Conservation (phyloP, 2,888 invertebrate species). For the Leucophenga montana region DNA sequence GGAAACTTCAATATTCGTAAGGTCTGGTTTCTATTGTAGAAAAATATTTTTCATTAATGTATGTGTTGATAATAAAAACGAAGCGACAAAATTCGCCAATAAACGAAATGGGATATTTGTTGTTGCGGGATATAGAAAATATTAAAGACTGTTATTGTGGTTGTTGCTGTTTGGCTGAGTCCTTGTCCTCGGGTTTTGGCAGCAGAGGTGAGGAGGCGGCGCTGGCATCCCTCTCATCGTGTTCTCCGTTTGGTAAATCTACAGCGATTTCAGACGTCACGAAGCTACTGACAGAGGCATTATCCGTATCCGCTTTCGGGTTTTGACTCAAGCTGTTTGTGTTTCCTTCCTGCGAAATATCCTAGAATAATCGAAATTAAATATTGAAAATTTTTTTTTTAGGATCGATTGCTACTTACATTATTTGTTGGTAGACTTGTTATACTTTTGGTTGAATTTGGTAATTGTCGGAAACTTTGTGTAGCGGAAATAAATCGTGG, state of each 20-base stretch:
- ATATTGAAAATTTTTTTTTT: not conserved
- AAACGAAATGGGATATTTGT: too few relatives aligned
- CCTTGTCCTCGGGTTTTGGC: slow-evolving; percentile 44
- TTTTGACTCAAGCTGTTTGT: slow-evolving; percentile 52
- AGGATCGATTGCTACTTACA: slow-evolving; percentile 45
- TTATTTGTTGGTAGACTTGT: slow-evolving; percentile 68
- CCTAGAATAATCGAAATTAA: slow-evolving; percentile 36
- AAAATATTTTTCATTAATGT: too few relatives aligned
- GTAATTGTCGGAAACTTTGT: slow-evolving; percentile 47
- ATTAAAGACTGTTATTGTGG: too few relatives aligned
- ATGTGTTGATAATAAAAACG: too few relatives aligned
- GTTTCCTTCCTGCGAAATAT: slow-evolving; percentile 59
- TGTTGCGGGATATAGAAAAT: too few relatives aligned
- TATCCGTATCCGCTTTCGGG: slow-evolving; percentile 56
- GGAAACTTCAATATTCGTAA: too few relatives aligned
- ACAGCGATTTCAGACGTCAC: slow-evolving; percentile 61
- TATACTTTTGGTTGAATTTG: slow-evolving; percentile 57
- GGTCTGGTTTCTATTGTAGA: too few relatives aligned
- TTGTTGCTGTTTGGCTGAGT: too few relatives aligned
- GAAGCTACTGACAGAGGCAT: slow-evolving; percentile 64
- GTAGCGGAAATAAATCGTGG: slow-evolving; percentile 47
- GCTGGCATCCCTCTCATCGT: slow-evolving; percentile 51
- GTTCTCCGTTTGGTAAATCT: slow-evolving; percentile 55
- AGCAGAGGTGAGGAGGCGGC: slow-evolving; percentile 61
- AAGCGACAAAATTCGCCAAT: too few relatives aligned